phyloP scores from a whole-genome alignment of 1,140 invertebrate species.

The Drosophila carrolli region DNA sequence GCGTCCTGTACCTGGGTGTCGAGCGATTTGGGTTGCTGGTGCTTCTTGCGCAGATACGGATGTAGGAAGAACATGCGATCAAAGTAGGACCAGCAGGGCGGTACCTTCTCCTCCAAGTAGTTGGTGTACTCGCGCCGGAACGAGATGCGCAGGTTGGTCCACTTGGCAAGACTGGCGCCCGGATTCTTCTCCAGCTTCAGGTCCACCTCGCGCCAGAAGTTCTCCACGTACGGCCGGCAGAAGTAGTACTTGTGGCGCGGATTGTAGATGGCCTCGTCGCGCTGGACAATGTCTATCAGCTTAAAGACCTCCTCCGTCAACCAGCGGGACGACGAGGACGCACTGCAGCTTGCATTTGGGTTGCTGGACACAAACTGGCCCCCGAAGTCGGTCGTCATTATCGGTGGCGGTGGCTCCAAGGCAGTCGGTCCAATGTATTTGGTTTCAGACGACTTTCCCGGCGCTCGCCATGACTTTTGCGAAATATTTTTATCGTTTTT shows the following conservation, averaged over 20 bases:
- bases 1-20: conserved; percentile 80
- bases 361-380: conserved; percentile 58
- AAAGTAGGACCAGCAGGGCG: conserved; percentile 82
- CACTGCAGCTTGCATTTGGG: conserved; percentile 52
- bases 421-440: not conserved
- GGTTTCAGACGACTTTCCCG: not conserved
- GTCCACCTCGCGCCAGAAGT: conserved; percentile 82
- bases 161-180: conserved; percentile 83
- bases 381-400: conserved; percentile 61
- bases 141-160: conserved; percentile 81
- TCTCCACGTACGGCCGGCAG: conserved; percentile 81
- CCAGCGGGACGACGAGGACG: conserved; percentile 67
- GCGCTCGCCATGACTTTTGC: conserved; percentile 27
- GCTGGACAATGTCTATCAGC: conserved; percentile 78
- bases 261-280: conserved; percentile 83
- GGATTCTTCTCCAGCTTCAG: conserved; percentile 80
- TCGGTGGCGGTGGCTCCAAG: conserved; percentile 8
- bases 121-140: conserved; percentile 81
- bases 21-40: conserved; percentile 73
- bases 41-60: conserved; percentile 80
- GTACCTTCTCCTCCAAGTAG: conserved; percentile 79
- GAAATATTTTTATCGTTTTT: conserved; percentile 40
- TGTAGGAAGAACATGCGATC: conserved; percentile 82
- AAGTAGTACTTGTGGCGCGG: conserved; percentile 82
- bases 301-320: conserved; percentile 81